Conservation (phyloP, 92 coral and sea anemone species). For the Actinernus sp. region DNA sequence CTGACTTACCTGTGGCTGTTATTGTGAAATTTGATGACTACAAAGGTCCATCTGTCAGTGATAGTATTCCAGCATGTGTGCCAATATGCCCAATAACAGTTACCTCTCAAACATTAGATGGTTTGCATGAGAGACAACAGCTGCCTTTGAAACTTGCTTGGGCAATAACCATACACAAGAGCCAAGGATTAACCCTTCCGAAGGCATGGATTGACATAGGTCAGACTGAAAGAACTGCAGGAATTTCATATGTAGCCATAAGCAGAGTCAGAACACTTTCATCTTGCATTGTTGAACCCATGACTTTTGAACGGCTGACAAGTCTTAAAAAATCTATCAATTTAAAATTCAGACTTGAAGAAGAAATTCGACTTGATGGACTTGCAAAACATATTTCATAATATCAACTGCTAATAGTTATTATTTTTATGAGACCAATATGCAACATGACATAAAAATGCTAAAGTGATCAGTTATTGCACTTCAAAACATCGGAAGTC, state of each 20-base stretch:
- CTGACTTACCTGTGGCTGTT: slow-evolving; percentile 61
- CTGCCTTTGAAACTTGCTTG: slow-evolving; percentile 65
- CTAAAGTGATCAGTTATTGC: too few species aligned
- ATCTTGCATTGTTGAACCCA: slow-evolving; percentile 53
- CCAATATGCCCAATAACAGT: slow-evolving; percentile 58
- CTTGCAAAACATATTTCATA: too few species aligned
- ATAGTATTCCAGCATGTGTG: slow-evolving; percentile 62
- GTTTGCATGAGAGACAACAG: slow-evolving; percentile 66
- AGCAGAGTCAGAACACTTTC: slow-evolving; percentile 55
- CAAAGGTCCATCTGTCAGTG: slow-evolving; percentile 62
- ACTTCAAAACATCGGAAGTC: too few species aligned
- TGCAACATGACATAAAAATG: too few species aligned
- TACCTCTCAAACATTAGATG: slow-evolving; percentile 30
- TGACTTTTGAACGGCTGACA: slow-evolving; percentile 58
- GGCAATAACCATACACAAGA: slow-evolving; percentile 68
- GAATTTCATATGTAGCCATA: slow-evolving; percentile 71
- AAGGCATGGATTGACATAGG: slow-evolving; percentile 61
- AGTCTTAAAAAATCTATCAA: slow-evolving; percentile 58
- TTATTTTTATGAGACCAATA: too few species aligned
- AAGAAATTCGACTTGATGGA: too few species aligned
- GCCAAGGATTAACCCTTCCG: slow-evolving; percentile 56
- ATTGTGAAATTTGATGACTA: slow-evolving; percentile 68
- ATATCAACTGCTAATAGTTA: too few species aligned
- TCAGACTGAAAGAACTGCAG: slow-evolving; percentile 63
- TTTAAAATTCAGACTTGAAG: slow-evolving; percentile 60